Evolutionary conservation across 2,888 invertebrate genomes (phyloP).

Genomic region (Ectobius pallidus): DNA sequence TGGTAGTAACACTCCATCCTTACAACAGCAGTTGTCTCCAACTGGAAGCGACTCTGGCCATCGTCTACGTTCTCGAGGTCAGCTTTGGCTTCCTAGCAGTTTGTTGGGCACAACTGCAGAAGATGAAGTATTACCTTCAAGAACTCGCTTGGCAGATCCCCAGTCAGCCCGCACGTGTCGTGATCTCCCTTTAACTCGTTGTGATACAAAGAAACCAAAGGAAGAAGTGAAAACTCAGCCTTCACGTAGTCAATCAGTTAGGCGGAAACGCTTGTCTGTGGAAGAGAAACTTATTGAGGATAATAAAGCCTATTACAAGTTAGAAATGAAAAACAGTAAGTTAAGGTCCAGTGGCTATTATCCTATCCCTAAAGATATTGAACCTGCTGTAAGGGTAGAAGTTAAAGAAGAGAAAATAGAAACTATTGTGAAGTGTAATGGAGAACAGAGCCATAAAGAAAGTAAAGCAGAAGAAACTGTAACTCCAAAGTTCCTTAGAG

Average conservation of each 20-base stretch:
- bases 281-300: constrained; percentile 62
- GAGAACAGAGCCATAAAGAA: constrained; percentile 46
- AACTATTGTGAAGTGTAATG: constrained; percentile 39
- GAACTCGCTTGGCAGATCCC: constrained; percentile 20
- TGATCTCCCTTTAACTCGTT: background rate
- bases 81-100: constrained; percentile 48
- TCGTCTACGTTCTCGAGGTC: constrained; percentile 50
- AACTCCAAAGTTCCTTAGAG: constrained; percentile 11
- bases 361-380: constrained; percentile 18
- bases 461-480: constrained; percentile 8
- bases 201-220: background rate
- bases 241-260: constrained; percentile 5
- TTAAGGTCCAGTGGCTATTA: constrained; percentile 61
- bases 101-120: constrained; percentile 54
- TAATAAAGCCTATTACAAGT: constrained; percentile 70
- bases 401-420: constrained; percentile 42
- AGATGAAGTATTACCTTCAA: constrained; percentile 46
- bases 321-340: constrained; percentile 73
- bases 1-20: constrained; percentile 29
- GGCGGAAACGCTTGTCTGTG: constrained; percentile 54
- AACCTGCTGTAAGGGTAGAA: constrained; percentile 36
- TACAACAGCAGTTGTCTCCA: constrained; percentile 46
- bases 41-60: constrained; percentile 52
- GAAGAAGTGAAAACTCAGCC: background rate
- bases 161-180: constrained; percentile 23